These are phyloP conservation scores for Nerophis ophidion DNA, from an alignment of 2,113 vertebrate species.

Conservation along the genomic window DNA sequence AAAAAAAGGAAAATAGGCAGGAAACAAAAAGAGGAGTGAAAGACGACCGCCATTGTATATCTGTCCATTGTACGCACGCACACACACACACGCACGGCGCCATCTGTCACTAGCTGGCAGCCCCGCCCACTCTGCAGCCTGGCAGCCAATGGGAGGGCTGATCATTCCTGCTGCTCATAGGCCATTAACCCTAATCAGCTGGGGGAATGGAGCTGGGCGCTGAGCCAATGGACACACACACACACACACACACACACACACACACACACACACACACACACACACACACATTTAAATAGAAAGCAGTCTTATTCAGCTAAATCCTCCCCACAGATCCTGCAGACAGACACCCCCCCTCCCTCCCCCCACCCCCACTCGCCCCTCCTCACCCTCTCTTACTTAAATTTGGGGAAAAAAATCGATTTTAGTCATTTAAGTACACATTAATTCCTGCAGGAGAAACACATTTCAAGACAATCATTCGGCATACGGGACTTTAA, in stretches of 20 bases:
- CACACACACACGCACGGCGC: constrained; percentile 41
- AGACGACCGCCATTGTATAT: constrained; percentile 27
- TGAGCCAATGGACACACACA: constrained; percentile 44
- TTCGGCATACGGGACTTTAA: background rate
- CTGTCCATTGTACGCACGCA: constrained; percentile 26
- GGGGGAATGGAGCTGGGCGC: constrained; percentile 71
- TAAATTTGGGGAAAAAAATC: background rate
- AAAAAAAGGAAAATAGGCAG: background rate
- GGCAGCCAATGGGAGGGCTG: constrained; percentile 69
- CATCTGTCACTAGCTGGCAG: constrained; percentile 86
- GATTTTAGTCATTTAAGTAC: too few species aligned
- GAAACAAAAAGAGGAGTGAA: background rate
- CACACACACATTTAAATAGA: constrained; percentile 8
- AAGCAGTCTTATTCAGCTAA: constrained; percentile 24
- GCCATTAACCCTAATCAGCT: constrained; percentile 85
- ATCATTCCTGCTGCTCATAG: constrained; percentile 65
- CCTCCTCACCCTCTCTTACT: too few species aligned
- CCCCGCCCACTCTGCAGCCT: constrained; percentile 74
- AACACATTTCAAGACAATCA: background rate
- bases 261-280: constrained; percentile 16
- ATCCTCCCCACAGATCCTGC: constrained; percentile 12
- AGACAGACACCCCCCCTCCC: constrained; percentile 12
- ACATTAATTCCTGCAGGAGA: background rate
- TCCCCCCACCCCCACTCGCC: background rate
- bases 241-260: constrained; percentile 20